A percentile compares a stretch with the other conserved stretches of the same genome.
Conservation (phyloP, 2,113 vertebrate genomes). For the Labeo catla region DNA sequence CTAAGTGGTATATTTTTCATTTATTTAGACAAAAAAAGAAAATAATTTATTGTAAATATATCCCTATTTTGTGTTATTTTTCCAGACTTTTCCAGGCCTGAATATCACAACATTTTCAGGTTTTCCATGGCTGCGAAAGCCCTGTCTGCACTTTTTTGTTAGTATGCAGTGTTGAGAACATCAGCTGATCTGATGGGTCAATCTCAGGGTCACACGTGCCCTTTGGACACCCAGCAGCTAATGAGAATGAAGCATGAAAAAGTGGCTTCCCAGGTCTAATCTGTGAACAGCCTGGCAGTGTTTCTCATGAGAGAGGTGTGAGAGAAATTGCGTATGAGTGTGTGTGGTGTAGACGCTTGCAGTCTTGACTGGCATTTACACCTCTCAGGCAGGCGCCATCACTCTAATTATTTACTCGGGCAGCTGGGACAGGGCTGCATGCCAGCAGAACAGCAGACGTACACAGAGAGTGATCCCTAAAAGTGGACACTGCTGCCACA, state of each 20-base stretch:
- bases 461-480: slow-evolving; percentile 1
- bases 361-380: slow-evolving; percentile 64
- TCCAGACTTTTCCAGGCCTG: background rate
- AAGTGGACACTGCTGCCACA: slow-evolving; percentile 41
- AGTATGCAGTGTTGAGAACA: background rate
- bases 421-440: slow-evolving; percentile 51
- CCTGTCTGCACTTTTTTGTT: background rate
- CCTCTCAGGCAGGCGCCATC: slow-evolving; percentile 58
- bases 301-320: slow-evolving; percentile 31
- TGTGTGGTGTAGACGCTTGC: slow-evolving; percentile 25
- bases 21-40: background rate
- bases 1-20: too few relatives aligned
- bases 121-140: background rate
- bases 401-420: slow-evolving; percentile 59
- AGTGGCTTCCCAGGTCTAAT: slow-evolving; percentile 62
- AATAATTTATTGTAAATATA: too few relatives aligned
- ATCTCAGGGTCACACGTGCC: background rate
- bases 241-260: slow-evolving; percentile 66
- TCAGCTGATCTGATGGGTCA: background rate
- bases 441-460: slow-evolving; percentile 44
- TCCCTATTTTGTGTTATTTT: background rate
- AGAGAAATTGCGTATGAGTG: background rate
- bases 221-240: slow-evolving; percentile 51
- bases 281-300: slow-evolving; percentile 64
- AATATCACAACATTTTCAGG: background rate